These are phyloP conservation scores for Drosophila ercepeae DNA, from an alignment of 1,140 invertebrate genomes.

Conservation along the genomic window DNA sequence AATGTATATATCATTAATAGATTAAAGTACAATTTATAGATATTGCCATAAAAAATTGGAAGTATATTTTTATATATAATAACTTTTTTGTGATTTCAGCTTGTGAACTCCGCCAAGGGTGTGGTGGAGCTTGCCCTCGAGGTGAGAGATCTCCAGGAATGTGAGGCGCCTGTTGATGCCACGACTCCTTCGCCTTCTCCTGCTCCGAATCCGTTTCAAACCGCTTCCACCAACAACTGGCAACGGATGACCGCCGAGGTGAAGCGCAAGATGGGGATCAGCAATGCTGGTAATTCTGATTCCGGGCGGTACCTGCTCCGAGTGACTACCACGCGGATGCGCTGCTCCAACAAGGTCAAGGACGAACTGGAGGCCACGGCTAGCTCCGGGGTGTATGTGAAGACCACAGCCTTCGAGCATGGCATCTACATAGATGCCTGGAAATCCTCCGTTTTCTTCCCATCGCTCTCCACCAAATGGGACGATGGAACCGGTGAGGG, in stretches of 20 bases:
- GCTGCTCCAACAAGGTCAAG: constrained; percentile 82
- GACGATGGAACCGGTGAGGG: constrained; percentile 84
- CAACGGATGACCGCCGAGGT: constrained; percentile 70
- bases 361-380: constrained; percentile 77
- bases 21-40: neutral
- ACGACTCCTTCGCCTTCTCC: neutral
- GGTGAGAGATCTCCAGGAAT: constrained; percentile 62
- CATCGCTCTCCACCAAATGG: constrained; percentile 87
- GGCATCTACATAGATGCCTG: constrained; percentile 89
- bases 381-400: constrained; percentile 87
- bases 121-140: constrained; percentile 73
- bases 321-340: constrained; percentile 75
- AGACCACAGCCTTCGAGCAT: constrained; percentile 89
- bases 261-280: constrained; percentile 77
- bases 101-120: constrained; percentile 70
- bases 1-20: neutral
- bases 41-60: neutral
- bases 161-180: neutral
- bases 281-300: constrained; percentile 44
- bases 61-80: no score
- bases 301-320: constrained; percentile 51
- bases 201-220: neutral
- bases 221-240: constrained; percentile 56
- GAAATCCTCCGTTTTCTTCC: constrained; percentile 89
- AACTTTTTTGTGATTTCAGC: constrained; percentile 29